Base-by-base conservation (phyloP, 2,797 vertebrate species). In the Premnoplex brunnescens region DNA sequence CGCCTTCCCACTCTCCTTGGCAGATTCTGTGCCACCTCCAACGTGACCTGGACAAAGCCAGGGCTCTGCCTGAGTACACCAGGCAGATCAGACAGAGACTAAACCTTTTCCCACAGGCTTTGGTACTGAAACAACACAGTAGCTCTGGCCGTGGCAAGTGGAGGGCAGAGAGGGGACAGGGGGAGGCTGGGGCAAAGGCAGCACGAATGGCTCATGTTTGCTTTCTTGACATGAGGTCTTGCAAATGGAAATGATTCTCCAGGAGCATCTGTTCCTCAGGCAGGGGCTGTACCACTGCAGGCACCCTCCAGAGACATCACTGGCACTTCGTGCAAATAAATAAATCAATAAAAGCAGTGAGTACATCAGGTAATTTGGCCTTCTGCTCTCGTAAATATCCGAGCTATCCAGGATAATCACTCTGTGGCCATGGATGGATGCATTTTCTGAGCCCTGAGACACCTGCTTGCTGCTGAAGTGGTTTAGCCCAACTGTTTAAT, bases 401-500 rank as follows among this genome's bases (percentile, higher is more conserved):
- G 79, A 90, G 51, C 51, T 54, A 34, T 24, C 4, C 2, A 1
- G 55, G 37, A 43, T 41, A 49, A 69, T 58, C 16, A 0, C 46
- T 63, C 56, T 9, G 43, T 48, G 62, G 51, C 77, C 9, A 0
- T 15, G 74, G 44, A 44, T 3, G 6, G 30, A 28, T 49, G 73
- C 43, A 30, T 78, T 88, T 84, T 41, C 62, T 71, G 60, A 78
- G 73, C 55, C 68, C 55, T 2, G 23, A 54, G 79, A 51, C 67
- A 88, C 91, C 86, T 75, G 79, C 83, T 89, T 75, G 73, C 63
- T 2, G 5, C 78, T 51, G 41, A 76, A 96, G 72, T 95, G 94
- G 94, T 97, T 97, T 55, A 91, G 88, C 59, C 96, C 96, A 64
- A 94, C 78, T 84, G 54, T 71, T 92, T 89, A 92, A 88, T 93